Evolutionary conservation across 2,888 invertebrate species (phyloP), one percentile per base, ranked within the genome.

Genomic region (Synergus itoensis): DNA sequence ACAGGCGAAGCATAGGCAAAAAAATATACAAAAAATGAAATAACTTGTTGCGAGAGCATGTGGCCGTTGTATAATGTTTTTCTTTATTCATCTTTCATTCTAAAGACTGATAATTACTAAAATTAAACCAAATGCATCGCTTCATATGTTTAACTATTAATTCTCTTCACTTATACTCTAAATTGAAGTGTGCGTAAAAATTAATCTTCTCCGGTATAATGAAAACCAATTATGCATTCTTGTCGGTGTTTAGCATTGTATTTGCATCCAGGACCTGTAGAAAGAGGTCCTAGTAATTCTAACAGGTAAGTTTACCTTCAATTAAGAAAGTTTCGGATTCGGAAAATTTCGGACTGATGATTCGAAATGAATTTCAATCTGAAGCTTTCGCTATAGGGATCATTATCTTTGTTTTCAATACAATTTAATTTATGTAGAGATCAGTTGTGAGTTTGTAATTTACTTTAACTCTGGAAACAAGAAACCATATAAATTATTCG

Each of bases 201-300:
- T 57, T 4, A 40, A 9, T 36, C 8, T 63, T 14, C 62, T 41
- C 76, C 63, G 63, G 76, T 28, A 45, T 1, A 40, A 77, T 43
- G 76, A 41, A 57, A 18, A 78, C 69, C 62, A 41, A 60, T 78
- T 43, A n/a, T 40, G 36, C 76, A 28, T 53, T n/a, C 18, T 41
- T 65, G 78, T 14, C 45, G 18, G 63, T 18, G 9, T 4, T 1
- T 40, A 43, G 36, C n/a, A n/a, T 45, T 16, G 45, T 43, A 77
- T 78, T 65, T 60, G 18, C 1, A 18, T 60, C 14, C 21, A 21
- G 4, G 12, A 36, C 1, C 1, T 21, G 2, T 1, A 28, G 2
- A 0, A 60, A 60, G 11, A 60, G 18, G 18, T 60, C 9, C 21
- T 18, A 21, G 21, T 60, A 60, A 21, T 60, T 60, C 7, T 1